Base-by-base conservation (phyloP, 2,888 invertebrate species). In the Malacosoma neustria region DNA sequence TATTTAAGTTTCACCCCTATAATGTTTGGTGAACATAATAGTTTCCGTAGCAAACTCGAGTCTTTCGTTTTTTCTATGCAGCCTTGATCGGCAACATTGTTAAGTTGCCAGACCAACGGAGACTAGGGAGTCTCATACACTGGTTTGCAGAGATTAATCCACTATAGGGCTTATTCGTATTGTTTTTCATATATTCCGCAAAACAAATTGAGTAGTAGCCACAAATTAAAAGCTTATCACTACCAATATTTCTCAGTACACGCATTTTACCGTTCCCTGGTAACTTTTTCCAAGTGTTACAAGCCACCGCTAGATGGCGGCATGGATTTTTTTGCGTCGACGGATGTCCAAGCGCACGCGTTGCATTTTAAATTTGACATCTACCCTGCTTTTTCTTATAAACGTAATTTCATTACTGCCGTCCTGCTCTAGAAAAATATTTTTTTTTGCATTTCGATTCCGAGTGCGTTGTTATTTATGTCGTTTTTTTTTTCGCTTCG, bases 361-460 rank as follows among this genome's bases (percentile, higher is more conserved):
- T 71, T 77, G 84, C 84, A 85, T 85, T 82, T 77, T 76, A 82
- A 84, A 74, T 80, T 79, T 63, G 63, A 68, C 66, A 72, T 67
- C 64, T 68, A 58, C 55, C 66, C 57, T 57, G 75, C 61, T 66
- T 68, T 50, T 56, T 76, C 73, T 67, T 60, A 60, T 72, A 54
- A 51, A 48, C 55, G 48, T 52, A 48, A 40, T 38, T 46, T 43
- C 44, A 52, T 62, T 70, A 53, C 46, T 38, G 41, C 61, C 52
- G 54, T 82, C 77, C 68, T 76, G 54, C 53, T 82, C 69, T 48
- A 51, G 60, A 66, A 60, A 68, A 70, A 72, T 62, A 63, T 73
- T 65, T 80, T 82, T 74, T 82, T 81, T 81, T 82, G 77, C 80
- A 80, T 82, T 84, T 82, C 76, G 70, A 82, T 82, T 82, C 79